These are phyloP conservation scores for Mycetomoellerius zeteki DNA, from an alignment of 1,140 invertebrate genomes.

Conservation along the genomic window DNA sequence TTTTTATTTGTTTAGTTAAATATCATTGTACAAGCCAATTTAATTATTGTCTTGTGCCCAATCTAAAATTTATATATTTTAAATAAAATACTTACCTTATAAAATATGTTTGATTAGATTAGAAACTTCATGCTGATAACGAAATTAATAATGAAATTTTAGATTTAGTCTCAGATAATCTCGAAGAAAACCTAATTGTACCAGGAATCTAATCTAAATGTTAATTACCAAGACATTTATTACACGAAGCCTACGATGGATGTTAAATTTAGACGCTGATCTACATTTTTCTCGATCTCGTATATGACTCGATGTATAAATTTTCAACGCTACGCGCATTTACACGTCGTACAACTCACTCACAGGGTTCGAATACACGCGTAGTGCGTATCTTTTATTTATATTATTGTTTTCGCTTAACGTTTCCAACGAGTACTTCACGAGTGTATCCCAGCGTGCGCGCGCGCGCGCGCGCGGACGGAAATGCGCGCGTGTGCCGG, in stretches of 20 bases:
- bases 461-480: conserved; percentile 10
- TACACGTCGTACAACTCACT: background rate
- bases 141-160: background rate
- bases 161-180: background rate
- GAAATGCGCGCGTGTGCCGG: conserved; percentile 47
- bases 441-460: background rate
- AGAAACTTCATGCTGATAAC: background rate
- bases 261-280: conserved; percentile 15
- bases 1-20: background rate
- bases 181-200: background rate
- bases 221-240: conserved; percentile 4
- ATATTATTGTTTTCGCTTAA: conserved; percentile 29
- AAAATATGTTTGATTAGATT: background rate
- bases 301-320: background rate
- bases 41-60: background rate
- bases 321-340: conserved; percentile 9
- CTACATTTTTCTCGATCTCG: background rate
- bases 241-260: background rate
- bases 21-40: background rate
- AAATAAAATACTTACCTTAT: background rate
- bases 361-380: no score
- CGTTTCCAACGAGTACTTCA: background rate
- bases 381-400: conserved; percentile 34
- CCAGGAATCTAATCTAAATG: background rate
- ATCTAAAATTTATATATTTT: background rate